These are phyloP conservation scores for Antigone vipio DNA, from an alignment of 2,113 vertebrate species.

Conservation along the genomic window DNA sequence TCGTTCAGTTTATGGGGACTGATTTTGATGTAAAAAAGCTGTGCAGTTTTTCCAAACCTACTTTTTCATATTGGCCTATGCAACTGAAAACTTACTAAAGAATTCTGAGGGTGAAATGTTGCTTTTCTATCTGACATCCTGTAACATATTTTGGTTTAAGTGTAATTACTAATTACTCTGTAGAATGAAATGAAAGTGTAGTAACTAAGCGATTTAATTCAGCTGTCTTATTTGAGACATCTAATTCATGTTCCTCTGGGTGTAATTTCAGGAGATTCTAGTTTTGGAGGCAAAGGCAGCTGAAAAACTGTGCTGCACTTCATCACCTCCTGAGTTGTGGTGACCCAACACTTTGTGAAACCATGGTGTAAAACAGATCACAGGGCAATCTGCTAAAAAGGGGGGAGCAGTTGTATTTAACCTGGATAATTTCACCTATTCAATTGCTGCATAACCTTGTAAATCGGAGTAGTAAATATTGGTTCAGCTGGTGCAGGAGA, in stretches of 20 bases:
- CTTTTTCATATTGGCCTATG: background rate
- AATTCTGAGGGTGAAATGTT: background rate
- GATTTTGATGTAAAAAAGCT: constrained; percentile 6
- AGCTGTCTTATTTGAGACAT: background rate
- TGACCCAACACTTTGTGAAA: background rate
- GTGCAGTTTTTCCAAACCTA: background rate
- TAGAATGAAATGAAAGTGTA: background rate
- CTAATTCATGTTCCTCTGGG: background rate
- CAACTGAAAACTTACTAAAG: background rate
- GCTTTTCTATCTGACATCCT: background rate
- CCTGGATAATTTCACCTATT: background rate
- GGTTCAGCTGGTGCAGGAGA: background rate
- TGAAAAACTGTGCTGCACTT: background rate
- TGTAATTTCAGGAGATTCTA: background rate
- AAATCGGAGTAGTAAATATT: background rate
- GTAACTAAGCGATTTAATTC: background rate
- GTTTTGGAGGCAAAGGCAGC: background rate
- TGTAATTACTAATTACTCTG: background rate
- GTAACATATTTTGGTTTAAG: background rate
- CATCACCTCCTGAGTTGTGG: background rate
- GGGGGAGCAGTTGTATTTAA: background rate
- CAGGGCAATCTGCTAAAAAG: background rate
- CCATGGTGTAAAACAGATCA: background rate
- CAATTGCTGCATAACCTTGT: background rate
- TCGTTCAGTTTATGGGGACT: background rate